Conservation (phyloP, 2,797 vertebrate species). For the Rallus crepitans region DNA sequence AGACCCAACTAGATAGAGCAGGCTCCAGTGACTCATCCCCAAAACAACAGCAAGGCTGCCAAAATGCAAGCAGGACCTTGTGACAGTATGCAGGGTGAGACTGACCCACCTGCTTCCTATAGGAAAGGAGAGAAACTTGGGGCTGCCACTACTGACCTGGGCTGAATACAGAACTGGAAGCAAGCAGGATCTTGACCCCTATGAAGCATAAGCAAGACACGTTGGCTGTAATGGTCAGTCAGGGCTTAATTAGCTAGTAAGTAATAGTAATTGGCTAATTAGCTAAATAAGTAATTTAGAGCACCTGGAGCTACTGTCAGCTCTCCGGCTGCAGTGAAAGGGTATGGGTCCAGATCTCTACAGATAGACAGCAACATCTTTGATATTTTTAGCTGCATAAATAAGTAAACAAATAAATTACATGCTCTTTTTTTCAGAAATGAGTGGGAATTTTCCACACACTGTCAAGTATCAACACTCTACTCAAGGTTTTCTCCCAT, state of each 20-base stretch:
- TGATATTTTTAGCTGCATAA: neutral
- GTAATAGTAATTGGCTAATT: neutral
- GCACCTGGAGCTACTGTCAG: neutral
- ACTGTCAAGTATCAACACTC: neutral
- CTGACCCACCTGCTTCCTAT: neutral
- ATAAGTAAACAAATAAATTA: neutral
- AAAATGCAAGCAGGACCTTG: fast-evolving
- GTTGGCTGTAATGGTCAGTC: neutral
- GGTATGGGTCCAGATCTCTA: neutral
- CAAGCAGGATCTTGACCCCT: neutral
- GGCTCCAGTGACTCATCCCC: conserved; percentile 41
- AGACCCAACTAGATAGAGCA: neutral
- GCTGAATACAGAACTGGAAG: neutral
- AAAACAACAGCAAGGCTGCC: neutral
- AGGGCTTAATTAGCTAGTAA: neutral
- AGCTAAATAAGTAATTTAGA: neutral
- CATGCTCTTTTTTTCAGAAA: neutral
- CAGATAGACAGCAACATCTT: neutral
- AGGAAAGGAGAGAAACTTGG: neutral
- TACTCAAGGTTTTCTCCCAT: neutral
- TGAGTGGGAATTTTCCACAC: neutral
- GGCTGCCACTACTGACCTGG: neutral
- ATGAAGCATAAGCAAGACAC: neutral
- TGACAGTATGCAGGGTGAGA: neutral
- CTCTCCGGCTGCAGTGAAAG: neutral